Evolutionary conservation across 2,113 vertebrate genomes (phyloP).

Genomic region (Neolamprologus longior): DNA sequence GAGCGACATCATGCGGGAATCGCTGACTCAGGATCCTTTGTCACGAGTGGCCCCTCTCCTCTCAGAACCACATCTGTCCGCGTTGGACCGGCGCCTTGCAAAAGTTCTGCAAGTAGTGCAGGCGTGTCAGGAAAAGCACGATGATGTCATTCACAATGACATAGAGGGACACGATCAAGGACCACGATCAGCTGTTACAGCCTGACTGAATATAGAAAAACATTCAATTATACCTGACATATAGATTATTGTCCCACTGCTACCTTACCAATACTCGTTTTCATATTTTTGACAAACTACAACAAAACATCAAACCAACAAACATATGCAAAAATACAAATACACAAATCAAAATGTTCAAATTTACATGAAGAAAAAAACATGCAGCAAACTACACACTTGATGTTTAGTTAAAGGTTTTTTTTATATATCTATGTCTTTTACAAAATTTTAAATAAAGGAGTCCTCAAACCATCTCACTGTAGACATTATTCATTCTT

Average conservation of each 20-base stretch:
- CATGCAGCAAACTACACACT: not conserved
- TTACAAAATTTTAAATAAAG: not conserved
- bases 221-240: not conserved
- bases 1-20: slow-evolving; percentile 86
- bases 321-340: not conserved
- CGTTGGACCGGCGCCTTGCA: slow-evolving; percentile 81
- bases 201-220: not conserved
- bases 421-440: not conserved
- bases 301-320: not conserved
- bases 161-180: not conserved
- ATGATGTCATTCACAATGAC: slow-evolving; percentile 49
- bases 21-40: slow-evolving; percentile 80
- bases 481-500: not conserved
- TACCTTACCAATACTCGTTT: not conserved
- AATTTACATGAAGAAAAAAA: not conserved
- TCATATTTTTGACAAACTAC: not conserved
- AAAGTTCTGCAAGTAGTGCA: slow-evolving; percentile 73
- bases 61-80: slow-evolving; percentile 80
- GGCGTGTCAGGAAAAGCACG: slow-evolving; percentile 28
- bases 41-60: slow-evolving; percentile 79
- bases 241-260: not conserved
- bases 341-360: not conserved
- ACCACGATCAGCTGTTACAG: not conserved
- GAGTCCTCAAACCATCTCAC: not conserved
- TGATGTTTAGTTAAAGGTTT: not conserved